Evolutionary conservation across 2,888 invertebrate genomes (phyloP), one percentile per base, ranked within the genome.

Genomic region (Nipponacmea schrenckii): DNA sequence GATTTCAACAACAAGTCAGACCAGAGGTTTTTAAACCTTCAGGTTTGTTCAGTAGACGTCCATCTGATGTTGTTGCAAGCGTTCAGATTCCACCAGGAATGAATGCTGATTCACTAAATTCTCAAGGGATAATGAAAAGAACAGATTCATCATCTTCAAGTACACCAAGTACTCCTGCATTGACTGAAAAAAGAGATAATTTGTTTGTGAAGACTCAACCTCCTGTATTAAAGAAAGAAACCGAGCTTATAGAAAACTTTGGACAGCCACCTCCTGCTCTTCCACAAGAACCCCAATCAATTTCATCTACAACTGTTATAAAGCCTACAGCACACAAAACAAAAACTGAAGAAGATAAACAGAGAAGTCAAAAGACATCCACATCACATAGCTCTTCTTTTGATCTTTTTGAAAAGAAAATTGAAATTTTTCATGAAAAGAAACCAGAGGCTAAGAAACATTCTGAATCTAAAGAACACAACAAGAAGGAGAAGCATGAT

Each of bases 381-480:
- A 44, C 63, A 31, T 69, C 68, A 17, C 70, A 70, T n/a, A 70
- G 56, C 62, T 65, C 50, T 24, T 70, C 70, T 44, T 45, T 70
- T 39, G 70, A 70, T 27, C 39, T 70, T 8, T 66, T 66, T 66
- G 66, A 66, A 44, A 66, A 66, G 45, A 56, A 56, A 14, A 56
- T 56, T 56, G 56, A 56, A 56, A 56, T 56, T 24, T 56, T 56
- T 56, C 56, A 56, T 8, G 56, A 56, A 56, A 56, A 56, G 56
- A 56, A 56, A 56, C 14, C 56, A 68, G 73, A 77, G 15, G 48
- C 68, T 2, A 70, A 69, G 56, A 75, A 74, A 62, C 64, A 64
- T 27, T 73, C 72, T 27, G 76, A 75, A 12, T 73, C 72, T 12
- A 74, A 74, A n/a, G 66, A 64, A 17, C 69, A 70, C 20, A 68